phyloP scores from a whole-genome alignment of 2,888 invertebrate genomes.

The Laspeyria flexula region DNA sequence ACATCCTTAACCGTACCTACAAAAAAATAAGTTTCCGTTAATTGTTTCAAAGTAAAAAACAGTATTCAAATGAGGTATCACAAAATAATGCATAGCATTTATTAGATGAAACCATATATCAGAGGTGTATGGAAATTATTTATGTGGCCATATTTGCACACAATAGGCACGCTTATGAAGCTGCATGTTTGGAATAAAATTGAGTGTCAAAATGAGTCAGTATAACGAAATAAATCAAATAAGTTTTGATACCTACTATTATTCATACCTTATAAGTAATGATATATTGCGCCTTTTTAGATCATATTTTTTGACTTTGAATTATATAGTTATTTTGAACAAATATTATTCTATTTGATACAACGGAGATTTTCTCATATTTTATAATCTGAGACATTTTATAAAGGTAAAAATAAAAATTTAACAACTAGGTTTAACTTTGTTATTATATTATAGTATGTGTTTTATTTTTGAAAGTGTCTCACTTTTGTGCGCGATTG shows the following conservation, averaged over 20 bases:
- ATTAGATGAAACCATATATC: constrained; percentile 41
- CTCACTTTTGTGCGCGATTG: too few species aligned
- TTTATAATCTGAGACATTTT: too few species aligned
- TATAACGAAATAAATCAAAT: constrained; percentile 6
- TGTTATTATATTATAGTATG: too few species aligned
- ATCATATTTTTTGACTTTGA: too few species aligned
- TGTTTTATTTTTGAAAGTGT: too few species aligned
- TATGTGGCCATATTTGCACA: constrained; percentile 51
- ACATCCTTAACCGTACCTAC: constrained; percentile 20
- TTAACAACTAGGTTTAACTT: too few species aligned
- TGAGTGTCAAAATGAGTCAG: constrained; percentile 11
- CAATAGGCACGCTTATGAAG: constrained; percentile 50
- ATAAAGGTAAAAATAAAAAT: too few species aligned
- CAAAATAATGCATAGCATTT: constrained; percentile 35
- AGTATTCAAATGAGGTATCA: constrained; percentile 41
- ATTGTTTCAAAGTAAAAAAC: constrained; percentile 34
- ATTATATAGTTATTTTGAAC: too few species aligned
- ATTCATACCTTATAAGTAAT: too few species aligned
- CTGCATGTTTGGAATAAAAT: constrained; percentile 40
- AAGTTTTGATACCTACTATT: too few species aligned
- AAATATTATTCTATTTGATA: too few species aligned
- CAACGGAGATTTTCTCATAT: too few species aligned
- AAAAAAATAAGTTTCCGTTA: constrained; percentile 34
- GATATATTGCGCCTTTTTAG: neutral
- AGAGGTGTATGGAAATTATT: constrained; percentile 15